Evolutionary conservation across 1,140 invertebrate species (phyloP).

Genomic region (Drosophila pectinifera): DNA sequence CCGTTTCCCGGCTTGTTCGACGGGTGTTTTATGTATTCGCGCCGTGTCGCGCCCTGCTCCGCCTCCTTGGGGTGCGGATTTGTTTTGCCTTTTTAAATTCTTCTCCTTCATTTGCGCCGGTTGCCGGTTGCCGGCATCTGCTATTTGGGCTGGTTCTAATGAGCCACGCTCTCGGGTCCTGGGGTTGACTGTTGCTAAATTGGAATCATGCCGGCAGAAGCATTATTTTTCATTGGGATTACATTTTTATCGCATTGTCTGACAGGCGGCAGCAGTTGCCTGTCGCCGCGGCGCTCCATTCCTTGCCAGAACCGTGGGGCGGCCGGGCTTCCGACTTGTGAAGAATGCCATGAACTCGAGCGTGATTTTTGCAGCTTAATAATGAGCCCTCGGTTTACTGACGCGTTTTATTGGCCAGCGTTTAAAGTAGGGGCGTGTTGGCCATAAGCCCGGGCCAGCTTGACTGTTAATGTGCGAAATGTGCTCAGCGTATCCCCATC

Average conservation of each 20-base stretch:
- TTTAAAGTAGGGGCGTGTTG: conserved; percentile 66
- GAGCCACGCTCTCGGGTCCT: conserved; percentile 48
- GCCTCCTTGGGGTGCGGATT: conserved; percentile 58
- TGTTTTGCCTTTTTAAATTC: conserved; percentile 85
- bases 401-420: conserved; percentile 74
- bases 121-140: conserved; percentile 57
- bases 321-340: neutral
- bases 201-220: conserved; percentile 75
- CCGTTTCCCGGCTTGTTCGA: conserved; percentile 44
- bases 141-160: conserved; percentile 56
- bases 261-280: conserved; percentile 79
- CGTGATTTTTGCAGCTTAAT: conserved; percentile 85
- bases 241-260: conserved; percentile 83
- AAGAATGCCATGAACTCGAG: conserved; percentile 54
- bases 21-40: conserved; percentile 79
- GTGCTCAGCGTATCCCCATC: conserved; percentile 1
- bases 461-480: conserved; percentile 50
- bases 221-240: conserved; percentile 84
- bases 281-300: conserved; percentile 41
- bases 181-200: conserved; percentile 70
- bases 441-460: conserved; percentile 36
- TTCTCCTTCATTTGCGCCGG: conserved; percentile 81
- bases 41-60: conserved; percentile 56
- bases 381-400: conserved; percentile 75
- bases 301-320: neutral